Evolutionary conservation across 2,113 vertebrate species (phyloP).

Genomic region (mouse (Mus musculus)): DNA sequence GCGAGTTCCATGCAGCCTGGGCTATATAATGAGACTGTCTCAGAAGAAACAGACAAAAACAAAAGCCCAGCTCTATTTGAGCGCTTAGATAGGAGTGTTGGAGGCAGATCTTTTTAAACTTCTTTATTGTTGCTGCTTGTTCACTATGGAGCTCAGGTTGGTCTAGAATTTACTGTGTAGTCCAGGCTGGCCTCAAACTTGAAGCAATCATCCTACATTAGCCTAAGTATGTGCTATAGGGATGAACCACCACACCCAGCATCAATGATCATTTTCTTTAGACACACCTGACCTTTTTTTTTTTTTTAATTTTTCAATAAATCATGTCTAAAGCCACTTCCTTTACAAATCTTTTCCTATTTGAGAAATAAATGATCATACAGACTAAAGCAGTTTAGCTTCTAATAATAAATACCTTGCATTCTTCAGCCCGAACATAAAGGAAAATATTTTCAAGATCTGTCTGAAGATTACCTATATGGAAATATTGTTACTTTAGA

Average conservation of each 20-base stretch:
- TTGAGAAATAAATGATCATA: neutral
- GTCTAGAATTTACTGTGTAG: neutral
- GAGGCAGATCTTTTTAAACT: neutral
- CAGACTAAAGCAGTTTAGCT: neutral
- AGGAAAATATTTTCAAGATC: slow-evolving; percentile 21
- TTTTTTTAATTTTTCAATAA: neutral
- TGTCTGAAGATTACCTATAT: neutral
- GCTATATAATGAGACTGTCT: neutral
- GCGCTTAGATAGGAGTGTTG: slow-evolving; percentile 12
- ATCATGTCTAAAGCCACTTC: neutral
- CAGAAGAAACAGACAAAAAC: neutral
- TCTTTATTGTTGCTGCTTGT: neutral
- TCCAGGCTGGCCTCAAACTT: neutral
- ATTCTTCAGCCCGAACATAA: slow-evolving; percentile 3
- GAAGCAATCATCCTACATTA: neutral
- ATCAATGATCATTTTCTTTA: neutral
- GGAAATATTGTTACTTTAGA: slow-evolving; percentile 23
- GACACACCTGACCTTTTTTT: neutral
- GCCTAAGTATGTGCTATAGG: neutral
- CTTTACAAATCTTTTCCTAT: slow-evolving; percentile 29
- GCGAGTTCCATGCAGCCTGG: neutral
- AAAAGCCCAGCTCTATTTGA: neutral
- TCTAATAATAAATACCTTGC: neutral
- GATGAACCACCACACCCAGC: neutral
- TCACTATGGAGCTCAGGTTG: neutral